Evolutionary conservation across 1,140 invertebrate genomes (phyloP).

Genomic region (Bombus huntii): DNA sequence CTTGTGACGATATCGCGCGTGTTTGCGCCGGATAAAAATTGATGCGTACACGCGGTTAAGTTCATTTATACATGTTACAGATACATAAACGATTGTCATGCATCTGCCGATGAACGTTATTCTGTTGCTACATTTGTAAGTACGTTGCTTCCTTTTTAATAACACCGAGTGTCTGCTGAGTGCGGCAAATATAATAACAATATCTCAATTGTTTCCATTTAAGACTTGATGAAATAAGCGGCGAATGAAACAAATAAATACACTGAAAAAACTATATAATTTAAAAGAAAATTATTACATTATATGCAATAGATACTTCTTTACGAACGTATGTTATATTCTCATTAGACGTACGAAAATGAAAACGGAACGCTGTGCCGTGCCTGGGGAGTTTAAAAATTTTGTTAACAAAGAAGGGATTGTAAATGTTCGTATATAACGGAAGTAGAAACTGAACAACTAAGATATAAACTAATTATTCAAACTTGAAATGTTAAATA

Average conservation of each 20-base stretch:
- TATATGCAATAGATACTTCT: neutral
- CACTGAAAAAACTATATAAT: neutral
- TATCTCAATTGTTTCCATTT: neutral
- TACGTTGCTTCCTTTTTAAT: neutral
- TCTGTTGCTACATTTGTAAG: neutral
- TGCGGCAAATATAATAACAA: too few relatives aligned
- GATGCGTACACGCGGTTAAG: neutral
- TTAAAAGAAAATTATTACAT: neutral
- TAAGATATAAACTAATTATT: neutral
- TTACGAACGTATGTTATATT: too few relatives aligned
- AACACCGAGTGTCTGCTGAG: neutral
- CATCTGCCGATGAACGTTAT: neutral
- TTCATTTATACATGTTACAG: neutral
- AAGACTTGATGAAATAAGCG: neutral
- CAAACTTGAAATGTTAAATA: neutral
- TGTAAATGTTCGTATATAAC: neutral
- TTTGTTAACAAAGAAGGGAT: neutral
- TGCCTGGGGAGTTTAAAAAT: neutral
- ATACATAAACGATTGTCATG: neutral
- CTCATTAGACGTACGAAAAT: neutral
- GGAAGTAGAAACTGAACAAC: too few relatives aligned
- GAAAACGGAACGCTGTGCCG: neutral
- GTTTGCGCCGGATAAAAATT: neutral
- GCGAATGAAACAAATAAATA: neutral
- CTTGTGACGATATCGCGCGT: neutral